Evolutionary conservation across 2,888 invertebrate species (phyloP).

Genomic region (Clitarchus hookeri): DNA sequence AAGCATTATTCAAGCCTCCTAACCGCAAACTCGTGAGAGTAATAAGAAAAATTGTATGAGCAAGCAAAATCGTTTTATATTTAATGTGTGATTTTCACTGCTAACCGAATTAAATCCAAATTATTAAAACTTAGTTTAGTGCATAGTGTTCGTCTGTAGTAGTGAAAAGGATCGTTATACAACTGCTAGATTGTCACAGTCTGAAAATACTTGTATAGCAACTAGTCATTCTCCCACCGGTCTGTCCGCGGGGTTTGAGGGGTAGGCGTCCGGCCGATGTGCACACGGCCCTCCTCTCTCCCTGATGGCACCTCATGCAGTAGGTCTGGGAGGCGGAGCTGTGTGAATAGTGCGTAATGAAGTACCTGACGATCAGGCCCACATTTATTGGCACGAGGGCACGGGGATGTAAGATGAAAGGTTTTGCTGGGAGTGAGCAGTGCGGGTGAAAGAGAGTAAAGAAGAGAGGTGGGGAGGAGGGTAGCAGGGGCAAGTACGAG

Average conservation of each 20-base stretch:
- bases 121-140: no score
- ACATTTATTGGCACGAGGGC: neutral
- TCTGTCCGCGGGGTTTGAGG: neutral
- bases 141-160: neutral
- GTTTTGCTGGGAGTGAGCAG: neutral
- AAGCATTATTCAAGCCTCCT: no score
- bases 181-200: no score
- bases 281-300: neutral
- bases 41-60: no score
- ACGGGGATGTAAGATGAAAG: slow-evolving; percentile 22
- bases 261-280: neutral
- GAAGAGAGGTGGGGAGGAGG: no score
- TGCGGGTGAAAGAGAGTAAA: no score
- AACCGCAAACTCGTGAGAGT: no score
- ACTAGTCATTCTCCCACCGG: no score
- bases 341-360: slow-evolving; percentile 36
- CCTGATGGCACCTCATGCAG: slow-evolving; percentile 11
- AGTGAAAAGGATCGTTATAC: neutral
- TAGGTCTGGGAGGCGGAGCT: slow-evolving; percentile 21
- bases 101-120: no score
- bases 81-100: no score
- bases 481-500: slow-evolving; percentile 1
- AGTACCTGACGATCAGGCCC: slow-evolving; percentile 19
- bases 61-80: no score
- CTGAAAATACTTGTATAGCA: no score